Evolutionary conservation across 2,797 vertebrate species (phyloP), one percentile per base, ranked within the genome.

Genomic region (Otus scops): DNA sequence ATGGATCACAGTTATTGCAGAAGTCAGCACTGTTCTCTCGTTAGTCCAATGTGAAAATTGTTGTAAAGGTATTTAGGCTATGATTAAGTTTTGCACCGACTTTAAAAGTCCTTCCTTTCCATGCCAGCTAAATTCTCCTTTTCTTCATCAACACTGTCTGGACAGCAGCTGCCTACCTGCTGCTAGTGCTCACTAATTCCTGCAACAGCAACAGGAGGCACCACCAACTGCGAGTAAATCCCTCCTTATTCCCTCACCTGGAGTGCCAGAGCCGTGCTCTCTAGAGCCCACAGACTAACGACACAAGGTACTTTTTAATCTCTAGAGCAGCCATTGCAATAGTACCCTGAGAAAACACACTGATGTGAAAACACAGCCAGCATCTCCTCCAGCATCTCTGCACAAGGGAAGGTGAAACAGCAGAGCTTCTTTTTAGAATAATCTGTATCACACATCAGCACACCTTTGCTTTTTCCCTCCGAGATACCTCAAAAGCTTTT

Each of bases 291-390:
- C 34, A 48, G 60, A 15, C 48, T 23, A 13, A 27, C 30, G 38
- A 36, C 8, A 21, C 36, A 8, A 45, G 30, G 34, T 36, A 5
- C 21, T 30, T 19, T 26, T 43, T 56, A 28, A 13, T 39, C 38
- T 68, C 48, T 24, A 26, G 24, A 69, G 63, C 48, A 30, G 36
- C 12, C 16, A 2, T 11, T 34, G 67, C 61, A 34, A 23, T 4
- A 6, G 26, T 17, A 13, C 0, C 0, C 9, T 30, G 85, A 61
- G 54, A 63, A 32, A 56, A 63, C 16, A 9, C 1, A 13, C 50
- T 28, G 47, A n/a, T 65, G 39, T 43, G 41, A 43, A 43, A 43
- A 43, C 64, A 41, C 45, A 76, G 32, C 45, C 27, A 0, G 6
- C 61, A 54, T 32, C 75, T 83, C 54, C 76, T 45, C 26, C 36